phyloP scores from a whole-genome alignment of 1,140 invertebrate species.

The Penaeus indicus region DNA sequence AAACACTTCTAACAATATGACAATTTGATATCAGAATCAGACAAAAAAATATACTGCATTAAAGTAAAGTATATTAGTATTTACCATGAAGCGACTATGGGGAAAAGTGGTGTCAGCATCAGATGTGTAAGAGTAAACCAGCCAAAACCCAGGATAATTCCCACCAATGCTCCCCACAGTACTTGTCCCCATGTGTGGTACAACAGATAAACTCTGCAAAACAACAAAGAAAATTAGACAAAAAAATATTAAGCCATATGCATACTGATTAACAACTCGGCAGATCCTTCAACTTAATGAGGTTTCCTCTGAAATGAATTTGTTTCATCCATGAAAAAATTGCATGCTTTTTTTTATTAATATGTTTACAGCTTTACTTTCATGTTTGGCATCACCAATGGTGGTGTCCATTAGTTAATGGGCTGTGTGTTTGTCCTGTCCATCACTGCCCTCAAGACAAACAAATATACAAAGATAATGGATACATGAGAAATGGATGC shows the following conservation, averaged over 20 bases:
- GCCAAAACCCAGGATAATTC: slow-evolving; percentile 77
- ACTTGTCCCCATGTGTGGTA: slow-evolving; percentile 91
- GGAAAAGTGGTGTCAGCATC: slow-evolving; percentile 87
- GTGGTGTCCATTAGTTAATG: too few relatives aligned
- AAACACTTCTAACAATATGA: neutral
- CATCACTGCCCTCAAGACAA: too few relatives aligned
- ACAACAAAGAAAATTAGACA: slow-evolving; percentile 43
- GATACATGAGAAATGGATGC: too few relatives aligned
- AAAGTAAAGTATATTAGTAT: slow-evolving; percentile 45
- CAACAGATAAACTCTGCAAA: slow-evolving; percentile 82
- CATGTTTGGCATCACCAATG: too few relatives aligned
- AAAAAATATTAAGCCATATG: neutral
- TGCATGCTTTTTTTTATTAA: too few relatives aligned
- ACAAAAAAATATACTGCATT: slow-evolving; percentile 3
- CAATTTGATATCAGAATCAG: neutral
- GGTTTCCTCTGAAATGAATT: too few relatives aligned
- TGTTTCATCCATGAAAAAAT: too few relatives aligned
- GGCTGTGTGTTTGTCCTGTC: too few relatives aligned
- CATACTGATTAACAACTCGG: neutral
- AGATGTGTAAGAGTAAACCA: slow-evolving; percentile 87
- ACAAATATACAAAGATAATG: too few relatives aligned
- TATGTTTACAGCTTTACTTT: too few relatives aligned
- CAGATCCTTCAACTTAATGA: too few relatives aligned
- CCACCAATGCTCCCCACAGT: slow-evolving; percentile 79
- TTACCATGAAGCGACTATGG: slow-evolving; percentile 84